Base-by-base conservation (phyloP, 2,113 vertebrate genomes). In the Prinia subflava region DNA sequence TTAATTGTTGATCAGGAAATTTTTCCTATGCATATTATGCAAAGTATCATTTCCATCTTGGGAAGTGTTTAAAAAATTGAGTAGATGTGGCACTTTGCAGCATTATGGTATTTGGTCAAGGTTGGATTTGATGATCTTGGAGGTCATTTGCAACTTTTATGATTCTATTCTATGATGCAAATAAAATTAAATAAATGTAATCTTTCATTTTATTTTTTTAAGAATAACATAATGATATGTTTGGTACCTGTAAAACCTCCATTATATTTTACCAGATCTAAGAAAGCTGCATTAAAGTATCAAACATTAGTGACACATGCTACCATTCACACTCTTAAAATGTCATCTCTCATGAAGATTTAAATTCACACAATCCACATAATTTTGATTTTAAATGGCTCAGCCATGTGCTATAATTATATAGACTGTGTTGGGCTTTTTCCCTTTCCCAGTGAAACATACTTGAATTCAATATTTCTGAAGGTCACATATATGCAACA, bases 51-150 rank as follows among this genome's bases (percentile, higher is more conserved):
- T 62, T 62, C 15, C 25, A 27, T 35, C 12, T 31, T n/a, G 50
- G 6, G 11, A 76, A 69, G 9, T 27, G 22, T 55, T 41, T 5
- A 83, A 75, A 73, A 62, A 35, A 31, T 27, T 60, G 5, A 76
- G 16, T 41, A 49, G 47, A 55, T 31, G 11, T 18, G 41, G 25
- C 24, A 55, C 17, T 69, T 69, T 18, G 11, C 0, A 0, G 22
- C 70, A 41, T 13, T 9, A 68, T 47, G 9, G 3, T 53, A 35
- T 68, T 68, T 41, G 17, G 6, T 62, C n/a, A 53, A 35, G 9
- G n/a, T 18, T 60, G 24, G 24, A 31, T 52, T 47, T 68, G 30
- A 55, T 41, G 39, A 27, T 68, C 16, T 39, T 59, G 10, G 13
- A 52, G 13, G 28, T 82, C 0, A 18, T 53, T 60, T 60, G 6